A percentile compares a stretch with the other conserved stretches of the same genome.
phyloP scores from a whole-genome alignment of 37 sponge, comb jelly and placozoan species.

The Aphrocallistes beatrix region DNA sequence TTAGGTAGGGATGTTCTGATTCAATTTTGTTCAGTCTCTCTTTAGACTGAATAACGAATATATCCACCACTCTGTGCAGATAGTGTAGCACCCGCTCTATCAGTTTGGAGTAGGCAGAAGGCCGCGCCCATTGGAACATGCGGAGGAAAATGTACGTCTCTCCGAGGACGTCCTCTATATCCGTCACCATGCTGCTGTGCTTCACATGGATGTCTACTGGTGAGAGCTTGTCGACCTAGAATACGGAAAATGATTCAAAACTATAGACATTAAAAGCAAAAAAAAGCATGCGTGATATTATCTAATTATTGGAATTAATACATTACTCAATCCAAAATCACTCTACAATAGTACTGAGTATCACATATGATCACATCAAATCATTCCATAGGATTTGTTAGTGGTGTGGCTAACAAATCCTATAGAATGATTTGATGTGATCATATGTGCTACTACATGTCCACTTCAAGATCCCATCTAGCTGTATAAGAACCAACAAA shows the following conservation, averaged over 20 bases:
- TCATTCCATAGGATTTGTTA: no score
- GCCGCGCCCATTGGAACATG: background rate
- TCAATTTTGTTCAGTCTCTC: background rate
- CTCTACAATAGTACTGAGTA: no score
- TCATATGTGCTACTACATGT: no score
- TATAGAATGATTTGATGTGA: no score
- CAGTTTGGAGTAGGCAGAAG: background rate
- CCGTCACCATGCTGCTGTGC: background rate
- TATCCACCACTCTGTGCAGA: background rate
- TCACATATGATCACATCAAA: no score
- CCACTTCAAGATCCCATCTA: no score
- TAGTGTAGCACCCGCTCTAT: conserved; percentile 13
- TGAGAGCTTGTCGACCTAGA: background rate
- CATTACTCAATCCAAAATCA: no score
- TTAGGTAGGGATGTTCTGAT: background rate
- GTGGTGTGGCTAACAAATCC: no score
- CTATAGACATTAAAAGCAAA: background rate
- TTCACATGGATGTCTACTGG: background rate
- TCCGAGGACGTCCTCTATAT: background rate
- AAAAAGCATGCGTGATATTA: background rate
- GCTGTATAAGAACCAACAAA: no score
- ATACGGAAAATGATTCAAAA: background rate
- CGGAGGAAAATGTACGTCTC: background rate
- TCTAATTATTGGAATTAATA: no score
- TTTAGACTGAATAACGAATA: background rate